Conservation (phyloP, 1,140 invertebrate species). For the Holcopasites calliopsidis region DNA sequence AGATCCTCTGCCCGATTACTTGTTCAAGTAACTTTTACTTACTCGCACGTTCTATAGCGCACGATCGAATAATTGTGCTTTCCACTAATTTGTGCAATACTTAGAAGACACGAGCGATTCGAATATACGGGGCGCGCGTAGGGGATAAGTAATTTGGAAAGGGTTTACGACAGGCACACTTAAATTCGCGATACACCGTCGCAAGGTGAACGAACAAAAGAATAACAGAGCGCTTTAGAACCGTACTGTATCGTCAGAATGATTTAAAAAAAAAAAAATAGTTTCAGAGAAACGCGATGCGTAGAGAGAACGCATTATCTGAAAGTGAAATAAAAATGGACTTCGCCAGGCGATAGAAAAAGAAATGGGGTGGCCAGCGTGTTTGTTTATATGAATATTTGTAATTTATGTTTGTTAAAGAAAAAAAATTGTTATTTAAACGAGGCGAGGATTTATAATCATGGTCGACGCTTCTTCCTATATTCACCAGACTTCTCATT, state of each 20-base stretch:
- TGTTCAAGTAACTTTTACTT: neutral
- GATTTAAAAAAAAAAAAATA: too few relatives aligned
- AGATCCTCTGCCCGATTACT: conserved; percentile 2
- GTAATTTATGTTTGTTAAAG: conserved; percentile 29
- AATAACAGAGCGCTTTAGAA: conserved; percentile 25
- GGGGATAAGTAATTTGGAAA: too few relatives aligned
- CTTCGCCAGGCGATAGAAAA: neutral
- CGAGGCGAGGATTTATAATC: conserved; percentile 1
- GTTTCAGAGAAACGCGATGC: neutral
- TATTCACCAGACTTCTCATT: conserved; percentile 19
- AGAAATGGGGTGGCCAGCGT: neutral
- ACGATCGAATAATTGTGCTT: too few relatives aligned
- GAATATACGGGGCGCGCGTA: too few relatives aligned
- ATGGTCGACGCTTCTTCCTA: neutral
- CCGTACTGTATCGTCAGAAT: neutral
- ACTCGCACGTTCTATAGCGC: too few relatives aligned
- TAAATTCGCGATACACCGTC: too few relatives aligned
- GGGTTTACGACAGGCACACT: too few relatives aligned
- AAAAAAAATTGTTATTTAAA: conserved; percentile 13
- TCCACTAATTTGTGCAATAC: too few relatives aligned
- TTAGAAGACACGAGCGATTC: too few relatives aligned
- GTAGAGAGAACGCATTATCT: conserved; percentile 26
- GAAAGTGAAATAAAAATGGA: conserved; percentile 44
- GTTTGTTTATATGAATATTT: conserved; percentile 16
- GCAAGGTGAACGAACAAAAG: too few relatives aligned